phyloP scores from a whole-genome alignment of 2,797 vertebrate genomes.

The Knipowitschia caucasica region DNA sequence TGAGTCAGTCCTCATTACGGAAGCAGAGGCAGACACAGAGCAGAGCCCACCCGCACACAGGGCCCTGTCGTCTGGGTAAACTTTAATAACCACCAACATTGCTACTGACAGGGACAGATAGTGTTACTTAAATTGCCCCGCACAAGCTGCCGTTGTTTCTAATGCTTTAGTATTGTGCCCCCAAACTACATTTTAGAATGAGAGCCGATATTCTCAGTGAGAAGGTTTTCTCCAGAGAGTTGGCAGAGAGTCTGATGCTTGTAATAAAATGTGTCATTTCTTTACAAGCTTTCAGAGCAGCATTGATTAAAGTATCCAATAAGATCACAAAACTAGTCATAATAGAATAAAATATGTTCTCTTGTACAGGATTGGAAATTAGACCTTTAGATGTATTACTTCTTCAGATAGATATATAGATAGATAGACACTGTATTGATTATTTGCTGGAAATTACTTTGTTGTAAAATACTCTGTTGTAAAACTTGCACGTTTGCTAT shows the following conservation, averaged over 20 bases:
- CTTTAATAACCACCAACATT: conserved; percentile 68
- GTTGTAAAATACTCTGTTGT: too few relatives aligned
- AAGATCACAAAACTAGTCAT: too few relatives aligned
- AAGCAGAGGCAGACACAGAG: conserved; percentile 59
- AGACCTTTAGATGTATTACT: too few relatives aligned
- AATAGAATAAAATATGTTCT: too few relatives aligned
- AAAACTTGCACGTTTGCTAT: too few relatives aligned
- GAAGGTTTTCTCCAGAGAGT: background rate
- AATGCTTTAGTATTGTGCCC: background rate
- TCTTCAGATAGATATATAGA: too few relatives aligned
- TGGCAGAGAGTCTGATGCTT: background rate
- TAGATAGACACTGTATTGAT: too few relatives aligned
- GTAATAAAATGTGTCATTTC: background rate
- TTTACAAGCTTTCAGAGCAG: background rate
- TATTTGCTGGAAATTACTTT: too few relatives aligned
- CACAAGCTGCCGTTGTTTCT: conserved; percentile 52
- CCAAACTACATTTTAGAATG: background rate
- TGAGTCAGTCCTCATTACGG: conserved; percentile 69
- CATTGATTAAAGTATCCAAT: background rate
- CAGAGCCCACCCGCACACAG: conserved; percentile 49
- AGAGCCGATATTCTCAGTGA: background rate
- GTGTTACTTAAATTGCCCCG: conserved; percentile 48
- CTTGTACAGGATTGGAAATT: too few relatives aligned
- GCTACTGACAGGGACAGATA: conserved; percentile 61
- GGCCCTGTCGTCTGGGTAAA: conserved; percentile 52